Evolutionary conservation across 2,888 invertebrate genomes (phyloP).

Genomic region (Atethmia centrago): DNA sequence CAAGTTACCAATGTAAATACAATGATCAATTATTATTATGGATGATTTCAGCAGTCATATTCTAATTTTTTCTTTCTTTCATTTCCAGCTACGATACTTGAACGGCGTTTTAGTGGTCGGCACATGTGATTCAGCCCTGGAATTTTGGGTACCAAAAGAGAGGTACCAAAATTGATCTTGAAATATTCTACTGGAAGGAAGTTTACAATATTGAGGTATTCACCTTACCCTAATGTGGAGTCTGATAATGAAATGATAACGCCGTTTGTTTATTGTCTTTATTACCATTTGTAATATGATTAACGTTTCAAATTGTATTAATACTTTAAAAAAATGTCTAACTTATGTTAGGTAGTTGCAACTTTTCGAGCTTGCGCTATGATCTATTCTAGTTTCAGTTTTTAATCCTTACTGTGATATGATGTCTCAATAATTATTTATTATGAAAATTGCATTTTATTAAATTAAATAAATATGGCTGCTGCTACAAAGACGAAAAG

Average conservation of each 20-base stretch:
- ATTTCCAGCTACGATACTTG: conserved; percentile 86
- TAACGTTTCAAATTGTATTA: conserved; percentile 43
- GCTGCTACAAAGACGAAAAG: neutral
- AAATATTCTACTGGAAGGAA: conserved; percentile 28
- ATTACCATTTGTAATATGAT: conserved; percentile 46
- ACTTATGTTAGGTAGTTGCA: conserved; percentile 13
- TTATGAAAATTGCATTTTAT: conserved; percentile 20
- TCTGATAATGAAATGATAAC: conserved; percentile 35
- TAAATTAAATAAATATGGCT: conserved; percentile 10
- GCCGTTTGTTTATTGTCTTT: conserved; percentile 26
- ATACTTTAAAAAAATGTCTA: conserved; percentile 35
- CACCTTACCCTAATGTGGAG: conserved; percentile 14
- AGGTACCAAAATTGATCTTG: conserved; percentile 62
- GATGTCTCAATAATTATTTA: conserved; percentile 51
- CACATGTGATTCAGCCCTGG: conserved; percentile 88
- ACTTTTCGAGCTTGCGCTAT: conserved; percentile 38
- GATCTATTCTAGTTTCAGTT: conserved; percentile 35
- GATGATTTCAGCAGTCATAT: neutral
- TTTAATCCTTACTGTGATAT: conserved; percentile 58
- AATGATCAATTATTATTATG: neutral
- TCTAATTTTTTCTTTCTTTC: conserved; percentile 22
- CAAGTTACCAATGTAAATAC: neutral
- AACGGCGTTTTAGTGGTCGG: conserved; percentile 87
- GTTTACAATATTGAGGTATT: conserved; percentile 17
- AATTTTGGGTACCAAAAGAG: conserved; percentile 87